These are phyloP conservation scores for Solenodon paradoxus DNA, from an alignment of 2,113 vertebrate species.

Conservation along the genomic window DNA sequence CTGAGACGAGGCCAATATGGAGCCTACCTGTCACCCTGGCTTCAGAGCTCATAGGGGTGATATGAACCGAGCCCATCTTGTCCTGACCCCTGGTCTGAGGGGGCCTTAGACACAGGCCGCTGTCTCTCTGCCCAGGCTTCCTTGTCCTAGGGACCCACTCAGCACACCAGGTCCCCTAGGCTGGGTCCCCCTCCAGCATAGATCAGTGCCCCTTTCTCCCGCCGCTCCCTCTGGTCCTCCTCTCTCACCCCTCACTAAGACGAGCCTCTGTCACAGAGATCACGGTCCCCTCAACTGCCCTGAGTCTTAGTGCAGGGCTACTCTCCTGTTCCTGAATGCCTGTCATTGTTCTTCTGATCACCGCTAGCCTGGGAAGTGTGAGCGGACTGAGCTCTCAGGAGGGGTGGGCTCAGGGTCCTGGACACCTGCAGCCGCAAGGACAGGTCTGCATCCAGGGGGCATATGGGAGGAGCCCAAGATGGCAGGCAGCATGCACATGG, in stretches of 20 bases:
- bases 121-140: background rate
- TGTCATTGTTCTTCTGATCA: background rate
- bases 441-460: too few relatives aligned
- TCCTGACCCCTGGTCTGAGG: background rate
- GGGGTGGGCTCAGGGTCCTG: too few relatives aligned
- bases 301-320: background rate
- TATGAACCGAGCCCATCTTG: background rate
- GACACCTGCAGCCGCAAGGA: background rate
- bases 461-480: rapidly evolving
- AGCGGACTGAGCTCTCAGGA: background rate
- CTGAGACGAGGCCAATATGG: background rate
- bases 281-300: background rate
- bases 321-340: too few relatives aligned
- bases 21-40: background rate
- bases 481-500: background rate
- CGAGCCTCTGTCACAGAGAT: background rate
- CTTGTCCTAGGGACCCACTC: rapidly evolving
- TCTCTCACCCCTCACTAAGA: background rate
- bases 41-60: background rate
- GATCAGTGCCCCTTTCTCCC: too few relatives aligned
- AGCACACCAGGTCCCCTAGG: rapidly evolving
- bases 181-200: background rate
- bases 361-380: background rate
- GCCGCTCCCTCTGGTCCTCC: too few relatives aligned
- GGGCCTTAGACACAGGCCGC: background rate